These are phyloP conservation scores for Scolopax bukidnonensis DNA, from an alignment of 2,797 vertebrate species.

Conservation along the genomic window DNA sequence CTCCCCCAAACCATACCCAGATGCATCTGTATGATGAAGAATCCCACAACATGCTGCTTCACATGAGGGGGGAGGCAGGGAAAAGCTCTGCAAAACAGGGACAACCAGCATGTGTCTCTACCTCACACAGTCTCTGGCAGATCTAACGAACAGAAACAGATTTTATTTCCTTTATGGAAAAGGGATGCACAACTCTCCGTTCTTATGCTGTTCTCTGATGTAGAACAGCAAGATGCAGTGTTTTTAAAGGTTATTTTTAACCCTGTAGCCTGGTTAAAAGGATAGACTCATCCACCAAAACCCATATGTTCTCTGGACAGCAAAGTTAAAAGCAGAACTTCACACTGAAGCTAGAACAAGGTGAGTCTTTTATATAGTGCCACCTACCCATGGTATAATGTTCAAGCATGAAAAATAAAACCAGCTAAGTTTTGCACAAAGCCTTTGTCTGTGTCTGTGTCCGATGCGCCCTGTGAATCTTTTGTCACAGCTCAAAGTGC, in stretches of 20 bases:
- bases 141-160: background rate
- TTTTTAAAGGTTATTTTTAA: background rate
- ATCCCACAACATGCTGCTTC: background rate
- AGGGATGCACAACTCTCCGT: background rate
- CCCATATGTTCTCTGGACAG: background rate
- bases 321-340: background rate
- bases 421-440: background rate
- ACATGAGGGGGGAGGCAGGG: accelerated
- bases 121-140: background rate
- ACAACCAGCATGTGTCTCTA: accelerated
- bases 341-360: background rate
- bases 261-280: background rate
- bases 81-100: background rate
- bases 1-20: background rate
- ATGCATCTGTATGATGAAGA: background rate
- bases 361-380: background rate
- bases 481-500: conserved; percentile 27
- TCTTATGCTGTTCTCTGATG: background rate
- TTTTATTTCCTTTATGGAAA: background rate
- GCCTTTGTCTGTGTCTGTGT: background rate
- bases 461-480: background rate
- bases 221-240: background rate
- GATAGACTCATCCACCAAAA: background rate
- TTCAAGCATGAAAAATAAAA: conserved; percentile 14
- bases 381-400: background rate